Evolutionary conservation across 2,113 vertebrate species (phyloP), one percentile per base, ranked within the genome.

Genomic region (Cynoglossus semilaevis): DNA sequence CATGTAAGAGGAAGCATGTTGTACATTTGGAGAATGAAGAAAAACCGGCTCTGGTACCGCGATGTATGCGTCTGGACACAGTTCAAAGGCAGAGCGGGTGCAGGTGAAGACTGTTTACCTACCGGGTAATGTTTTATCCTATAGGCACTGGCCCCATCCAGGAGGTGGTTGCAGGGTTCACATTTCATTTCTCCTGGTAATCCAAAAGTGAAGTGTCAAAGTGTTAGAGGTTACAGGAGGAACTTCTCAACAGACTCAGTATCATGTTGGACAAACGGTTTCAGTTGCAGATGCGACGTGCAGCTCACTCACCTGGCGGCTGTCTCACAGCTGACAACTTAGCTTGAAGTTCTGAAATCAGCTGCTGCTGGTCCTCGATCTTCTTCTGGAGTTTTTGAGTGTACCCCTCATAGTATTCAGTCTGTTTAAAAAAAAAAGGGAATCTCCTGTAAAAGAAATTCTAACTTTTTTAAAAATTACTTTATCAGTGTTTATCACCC

Each of bases 301-400:
- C 49, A 22, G 9, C 18, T 73, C 58, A 87, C 88, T 67, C 36
- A 92, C 91, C 91, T 89, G 88, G 41, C 37, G 67, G 63, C 49
- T 77, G 79, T 44, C 82, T 88, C 9, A 72, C 49, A 42, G 77
- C 66, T 42, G 80, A 87, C 72, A 91, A 80, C 67, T 91, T 87
- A 63, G 85, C 74, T 79, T 90, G 79, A 16, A 98, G 91, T 76
- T 91, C 85, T 74, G 87, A 79, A 86, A 96, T 95, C 76, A 91
- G 54, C 76, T 79, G 88, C 77, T 94, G 92, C 79, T 97, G 94
- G 82, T 91, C 87, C 63, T 90, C 89, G 81, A 98, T 94, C 91
- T 95, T 91, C 88, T 94, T 91, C 72, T 94, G 88, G 85, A 97
- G 93, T 73, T 93, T 90, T 73, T 83, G 84, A 82, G 94, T 93